phyloP scores from a whole-genome alignment of 2,797 vertebrate species.

The Enteromius thamalakanensis region DNA sequence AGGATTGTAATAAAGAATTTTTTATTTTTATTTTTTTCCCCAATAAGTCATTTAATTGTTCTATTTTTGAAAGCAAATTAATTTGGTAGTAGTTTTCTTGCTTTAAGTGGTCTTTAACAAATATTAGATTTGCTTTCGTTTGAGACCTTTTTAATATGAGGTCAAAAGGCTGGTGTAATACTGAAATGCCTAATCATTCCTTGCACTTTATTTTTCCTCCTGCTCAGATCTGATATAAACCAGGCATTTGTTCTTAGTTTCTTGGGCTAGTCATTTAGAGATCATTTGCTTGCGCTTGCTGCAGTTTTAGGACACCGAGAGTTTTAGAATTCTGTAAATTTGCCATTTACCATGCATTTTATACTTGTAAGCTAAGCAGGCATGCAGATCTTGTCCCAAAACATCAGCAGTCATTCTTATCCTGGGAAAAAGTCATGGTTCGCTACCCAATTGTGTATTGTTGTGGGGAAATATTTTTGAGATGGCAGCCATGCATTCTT shows the following conservation, averaged over 20 bases:
- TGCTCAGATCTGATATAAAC: slow-evolving; percentile 62
- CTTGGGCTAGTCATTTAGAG: not conserved
- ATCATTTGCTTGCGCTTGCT: slow-evolving; percentile 11
- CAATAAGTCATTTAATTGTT: not conserved
- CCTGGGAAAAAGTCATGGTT: slow-evolving; percentile 19
- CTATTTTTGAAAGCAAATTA: slow-evolving; percentile 39
- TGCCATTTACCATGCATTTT: slow-evolving; percentile 48
- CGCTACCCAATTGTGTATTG: slow-evolving; percentile 5
- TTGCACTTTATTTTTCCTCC: slow-evolving; percentile 82
- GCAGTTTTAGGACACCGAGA: slow-evolving; percentile 29
- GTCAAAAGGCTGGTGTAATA: slow-evolving; percentile 61
- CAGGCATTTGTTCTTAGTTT: slow-evolving; percentile 37
- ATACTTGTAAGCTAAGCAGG: slow-evolving; percentile 25
- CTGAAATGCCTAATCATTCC: slow-evolving; percentile 67
- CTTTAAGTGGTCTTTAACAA: slow-evolving; percentile 34
- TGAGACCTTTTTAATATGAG: slow-evolving; percentile 52
- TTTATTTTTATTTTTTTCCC: slow-evolving; percentile 32
- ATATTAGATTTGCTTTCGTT: slow-evolving; percentile 37
- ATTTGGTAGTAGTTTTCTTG: slow-evolving; percentile 10
- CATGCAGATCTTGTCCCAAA: slow-evolving; percentile 23
- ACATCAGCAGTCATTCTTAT: slow-evolving; percentile 18
- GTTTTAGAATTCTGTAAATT: slow-evolving; percentile 53
- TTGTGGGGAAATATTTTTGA: slow-evolving; percentile 10
- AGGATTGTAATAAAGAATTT: slow-evolving; percentile 67
- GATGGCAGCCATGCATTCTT: slow-evolving; percentile 8